phyloP scores from a whole-genome alignment of 92 coral and sea anemone genomes.

The Porites rus region DNA sequence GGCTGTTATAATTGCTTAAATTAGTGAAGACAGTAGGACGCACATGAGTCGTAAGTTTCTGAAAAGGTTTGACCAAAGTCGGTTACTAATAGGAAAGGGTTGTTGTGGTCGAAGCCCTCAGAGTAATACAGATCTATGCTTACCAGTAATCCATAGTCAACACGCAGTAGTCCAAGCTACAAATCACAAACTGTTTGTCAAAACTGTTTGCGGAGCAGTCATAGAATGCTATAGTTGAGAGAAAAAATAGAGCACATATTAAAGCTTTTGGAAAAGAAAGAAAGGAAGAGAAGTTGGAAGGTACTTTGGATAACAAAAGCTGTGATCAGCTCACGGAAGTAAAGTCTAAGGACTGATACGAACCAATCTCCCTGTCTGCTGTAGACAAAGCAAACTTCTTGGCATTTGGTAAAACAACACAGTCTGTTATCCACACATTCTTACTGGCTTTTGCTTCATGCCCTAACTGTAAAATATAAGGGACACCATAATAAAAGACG shows the following conservation, averaged over 20 bases:
- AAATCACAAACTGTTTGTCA: constrained; percentile 91
- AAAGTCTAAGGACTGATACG: not conserved
- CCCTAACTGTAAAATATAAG: constrained; percentile 29
- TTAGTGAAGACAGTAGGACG: too few relatives aligned
- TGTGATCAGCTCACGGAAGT: not conserved
- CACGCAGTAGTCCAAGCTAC: constrained; percentile 89
- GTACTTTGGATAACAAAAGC: too few relatives aligned
- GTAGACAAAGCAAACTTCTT: constrained; percentile 95
- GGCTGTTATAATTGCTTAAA: too few relatives aligned
- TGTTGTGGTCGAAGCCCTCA: not conserved
- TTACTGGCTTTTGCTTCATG: constrained; percentile 79
- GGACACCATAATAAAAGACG: not conserved
- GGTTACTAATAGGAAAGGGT: not conserved
- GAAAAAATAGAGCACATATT: not conserved
- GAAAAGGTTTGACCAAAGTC: too few relatives aligned
- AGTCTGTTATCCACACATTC: constrained; percentile 96
- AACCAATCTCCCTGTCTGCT: constrained; percentile 95
- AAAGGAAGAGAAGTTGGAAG: not conserved
- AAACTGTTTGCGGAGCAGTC: constrained; percentile 98
- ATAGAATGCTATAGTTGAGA: constrained; percentile 76
- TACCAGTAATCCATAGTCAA: constrained; percentile 98
- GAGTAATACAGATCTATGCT: constrained; percentile 3
- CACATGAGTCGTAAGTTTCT: too few relatives aligned
- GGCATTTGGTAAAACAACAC: constrained; percentile 95
- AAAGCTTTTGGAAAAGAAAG: not conserved